Evolutionary conservation across 1,140 invertebrate genomes (phyloP).

Genomic region (Rhopalosiphum maidis): DNA sequence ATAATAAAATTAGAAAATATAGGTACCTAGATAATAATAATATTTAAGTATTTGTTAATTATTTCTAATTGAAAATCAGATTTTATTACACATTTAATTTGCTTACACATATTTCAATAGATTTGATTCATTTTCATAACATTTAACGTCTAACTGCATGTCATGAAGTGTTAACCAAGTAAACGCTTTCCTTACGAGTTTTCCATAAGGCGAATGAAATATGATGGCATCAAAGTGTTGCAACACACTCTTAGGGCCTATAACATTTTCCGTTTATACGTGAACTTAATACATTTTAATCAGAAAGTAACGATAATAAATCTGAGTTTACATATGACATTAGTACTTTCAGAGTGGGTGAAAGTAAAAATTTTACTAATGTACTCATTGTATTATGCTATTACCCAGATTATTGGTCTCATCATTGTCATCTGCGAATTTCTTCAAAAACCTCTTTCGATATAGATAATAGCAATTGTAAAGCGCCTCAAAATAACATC

Average conservation of each 20-base stretch:
- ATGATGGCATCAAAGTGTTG: conserved; percentile 77
- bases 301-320: not conserved
- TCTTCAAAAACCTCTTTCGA: conserved; percentile 71
- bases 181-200: conserved; percentile 96
- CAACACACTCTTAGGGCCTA: not conserved
- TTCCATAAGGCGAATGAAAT: conserved; percentile 97
- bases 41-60: not conserved
- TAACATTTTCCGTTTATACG: not conserved
- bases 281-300: not conserved
- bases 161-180: conserved; percentile 89
- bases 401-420: not conserved
- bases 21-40: not conserved
- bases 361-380: not conserved
- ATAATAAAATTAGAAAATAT: not conserved
- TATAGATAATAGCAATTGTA: conserved; percentile 92
- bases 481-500: conserved; percentile 91
- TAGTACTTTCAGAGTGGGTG: not conserved
- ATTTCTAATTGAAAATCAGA: not conserved
- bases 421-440: not conserved
- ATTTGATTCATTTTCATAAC: not conserved
- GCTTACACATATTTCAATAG: conserved; percentile 21
- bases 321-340: not conserved
- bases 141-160: conserved; percentile 67
- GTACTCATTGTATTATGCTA: not conserved
- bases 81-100: not conserved